Conservation (phyloP, 2,888 invertebrate species). For the Bugulina stolonifera region DNA sequence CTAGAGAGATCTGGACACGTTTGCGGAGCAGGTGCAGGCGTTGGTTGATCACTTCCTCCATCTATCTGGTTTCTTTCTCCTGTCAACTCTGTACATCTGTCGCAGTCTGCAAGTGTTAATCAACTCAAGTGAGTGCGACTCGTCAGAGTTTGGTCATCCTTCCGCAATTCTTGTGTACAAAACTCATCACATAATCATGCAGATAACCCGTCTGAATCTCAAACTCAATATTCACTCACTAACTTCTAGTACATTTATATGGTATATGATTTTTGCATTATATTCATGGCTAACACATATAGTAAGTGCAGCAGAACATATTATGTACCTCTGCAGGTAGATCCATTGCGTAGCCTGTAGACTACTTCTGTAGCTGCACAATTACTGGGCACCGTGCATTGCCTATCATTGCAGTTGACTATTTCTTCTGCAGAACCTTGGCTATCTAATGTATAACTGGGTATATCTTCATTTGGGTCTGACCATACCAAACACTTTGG, state of each 20-base stretch:
- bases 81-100: not conserved
- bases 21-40: not conserved
- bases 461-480: conserved; percentile 13
- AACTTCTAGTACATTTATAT: too few relatives aligned
- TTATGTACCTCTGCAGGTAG: conserved; percentile 19
- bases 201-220: too few relatives aligned
- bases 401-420: not conserved
- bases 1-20: conserved; percentile 10
- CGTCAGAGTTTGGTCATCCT: too few relatives aligned
- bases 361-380: not conserved
- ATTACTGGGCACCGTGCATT: not conserved
- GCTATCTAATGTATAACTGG: not conserved
- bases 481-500: conserved; percentile 18
- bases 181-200: too few relatives aligned
- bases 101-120: conserved; percentile 16
- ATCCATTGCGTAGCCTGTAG: conserved; percentile 1
- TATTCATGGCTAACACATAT: too few relatives aligned
- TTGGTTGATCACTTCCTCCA: conserved; percentile 9
- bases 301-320: too few relatives aligned
- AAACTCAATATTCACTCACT: too few relatives aligned
- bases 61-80: not conserved
- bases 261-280: too few relatives aligned
- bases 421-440: not conserved
- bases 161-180: too few relatives aligned
- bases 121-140: too few relatives aligned